Base-by-base conservation (phyloP, 2,888 invertebrate species). In the Cylloceria caligata region DNA sequence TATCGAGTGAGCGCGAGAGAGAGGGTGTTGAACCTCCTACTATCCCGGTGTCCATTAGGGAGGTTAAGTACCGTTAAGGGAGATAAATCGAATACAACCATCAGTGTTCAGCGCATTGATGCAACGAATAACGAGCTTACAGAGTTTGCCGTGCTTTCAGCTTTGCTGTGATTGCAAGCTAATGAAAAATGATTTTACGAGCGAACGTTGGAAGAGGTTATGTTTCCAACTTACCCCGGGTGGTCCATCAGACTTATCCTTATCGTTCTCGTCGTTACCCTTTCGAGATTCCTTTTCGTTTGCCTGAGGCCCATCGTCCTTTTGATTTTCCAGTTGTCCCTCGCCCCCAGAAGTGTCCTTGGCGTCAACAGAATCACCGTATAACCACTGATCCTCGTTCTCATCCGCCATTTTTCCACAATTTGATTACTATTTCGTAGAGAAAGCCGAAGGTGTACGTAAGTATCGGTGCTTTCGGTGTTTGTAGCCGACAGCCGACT, bases 371-470 rank as follows among this genome's bases (percentile, higher is more conserved):
- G 96, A 95, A 88, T 97, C 97, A 21, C 97, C 97, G 89, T 98
- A 98, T 81, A 98, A 94, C 97, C 97, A 98, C 90, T 95, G 96
- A 94, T 98, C 97, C 91, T 98, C 97, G 93, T 96, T 97, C 92
- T 96, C 96, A 79, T 95, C 96, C 87, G 95, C 95, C 95, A 95
- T 95, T 92, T 93, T 93, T 89, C 65, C 64, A 64, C 78, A 39
- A 30, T 67, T 67, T 34, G 16, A 67, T 47, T 47, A 42, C 27
- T 65, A n/a, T n/a, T n/a, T 24, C 42, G 11, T 24, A 5, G 9
- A 62, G 34, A 36, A 62, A 7, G 52, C 52, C 52, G 52, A 34
- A 60, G 16, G 57, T 34, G 13, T 5, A 27, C 4, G 9, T 16
- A n/a, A n/a, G n/a, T n/a, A n/a, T n/a, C n/a, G n/a, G n/a, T 16